Evolutionary conservation across 2,113 vertebrate species (phyloP).

Genomic region (Motacilla tschutschensis): DNA sequence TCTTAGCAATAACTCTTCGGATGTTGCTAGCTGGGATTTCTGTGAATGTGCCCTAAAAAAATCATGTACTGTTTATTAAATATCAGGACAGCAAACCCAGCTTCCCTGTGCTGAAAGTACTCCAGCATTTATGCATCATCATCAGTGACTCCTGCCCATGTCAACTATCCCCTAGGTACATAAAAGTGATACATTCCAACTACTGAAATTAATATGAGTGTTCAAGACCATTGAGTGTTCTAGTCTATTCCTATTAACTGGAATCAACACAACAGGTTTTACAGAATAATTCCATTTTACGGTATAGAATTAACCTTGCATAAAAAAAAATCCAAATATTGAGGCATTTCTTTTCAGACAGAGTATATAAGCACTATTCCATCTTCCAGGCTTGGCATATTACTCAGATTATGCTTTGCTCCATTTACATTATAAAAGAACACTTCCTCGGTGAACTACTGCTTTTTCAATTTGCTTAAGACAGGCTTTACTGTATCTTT

Average conservation of each 20-base stretch:
- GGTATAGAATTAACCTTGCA: not conserved
- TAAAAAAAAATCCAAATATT: not conserved
- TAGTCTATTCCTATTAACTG: not conserved
- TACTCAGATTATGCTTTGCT: not conserved
- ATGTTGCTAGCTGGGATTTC: constrained; percentile 90
- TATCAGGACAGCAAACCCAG: not conserved
- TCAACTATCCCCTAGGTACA: not conserved
- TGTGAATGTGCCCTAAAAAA: constrained; percentile 87
- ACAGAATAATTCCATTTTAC: not conserved
- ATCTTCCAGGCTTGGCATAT: not conserved
- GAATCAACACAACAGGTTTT: not conserved
- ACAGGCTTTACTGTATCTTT: not conserved
- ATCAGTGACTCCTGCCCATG: not conserved
- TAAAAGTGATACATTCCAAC: not conserved
- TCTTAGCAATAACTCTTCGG: constrained; percentile 91
- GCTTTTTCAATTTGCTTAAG: not conserved
- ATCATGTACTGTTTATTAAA: not conserved
- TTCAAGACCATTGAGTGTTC: not conserved
- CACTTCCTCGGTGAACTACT: not conserved
- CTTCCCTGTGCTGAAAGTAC: not conserved
- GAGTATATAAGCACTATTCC: not conserved
- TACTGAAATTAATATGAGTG: not conserved
- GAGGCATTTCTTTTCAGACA: not conserved
- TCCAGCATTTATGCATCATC: not conserved
- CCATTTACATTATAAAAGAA: not conserved